Evolutionary conservation across 2,888 invertebrate genomes (phyloP).

Genomic region (Colostygia pectinataria): DNA sequence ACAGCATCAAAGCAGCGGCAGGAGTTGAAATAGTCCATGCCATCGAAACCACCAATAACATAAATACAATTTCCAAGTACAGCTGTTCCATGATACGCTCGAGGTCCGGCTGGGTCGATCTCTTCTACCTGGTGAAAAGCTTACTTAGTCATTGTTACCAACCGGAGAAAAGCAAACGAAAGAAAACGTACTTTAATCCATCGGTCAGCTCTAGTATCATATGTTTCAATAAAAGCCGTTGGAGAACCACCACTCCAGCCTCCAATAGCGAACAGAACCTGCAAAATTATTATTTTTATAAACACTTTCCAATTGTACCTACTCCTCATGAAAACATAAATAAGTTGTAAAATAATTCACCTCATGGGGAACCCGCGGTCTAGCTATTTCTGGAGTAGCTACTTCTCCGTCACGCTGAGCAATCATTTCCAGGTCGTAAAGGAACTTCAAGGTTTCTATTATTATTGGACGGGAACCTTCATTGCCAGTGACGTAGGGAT

Average conservation of each 20-base stretch:
- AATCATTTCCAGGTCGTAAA: constrained; percentile 96
- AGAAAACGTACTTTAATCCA: constrained; percentile 87
- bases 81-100: constrained; percentile 97
- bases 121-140: constrained; percentile 83
- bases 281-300: constrained; percentile 21
- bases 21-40: constrained; percentile 93
- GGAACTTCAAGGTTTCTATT: constrained; percentile 94
- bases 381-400: constrained; percentile 91
- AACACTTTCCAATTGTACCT: constrained; percentile 1
- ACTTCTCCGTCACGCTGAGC: constrained; percentile 90
- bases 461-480: constrained; percentile 94
- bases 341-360: constrained; percentile 43
- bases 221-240: constrained; percentile 92
- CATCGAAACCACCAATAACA: constrained; percentile 96
- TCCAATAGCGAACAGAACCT: constrained; percentile 88
- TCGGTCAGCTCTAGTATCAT: constrained; percentile 94
- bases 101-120: constrained; percentile 91
- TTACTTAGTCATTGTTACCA: constrained; percentile 19
- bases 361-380: constrained; percentile 93
- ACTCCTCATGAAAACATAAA: not conserved
- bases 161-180: not conserved
- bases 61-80: constrained; percentile 93
- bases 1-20: constrained; percentile 94
- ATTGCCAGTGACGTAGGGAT: constrained; percentile 92
- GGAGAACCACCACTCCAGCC: constrained; percentile 87